Percentiles rank a stretch among this genome's conserved stretches.
phyloP scores from a whole-genome alignment of 2,113 vertebrate genomes.

The Microcebus tavaratra region DNA sequence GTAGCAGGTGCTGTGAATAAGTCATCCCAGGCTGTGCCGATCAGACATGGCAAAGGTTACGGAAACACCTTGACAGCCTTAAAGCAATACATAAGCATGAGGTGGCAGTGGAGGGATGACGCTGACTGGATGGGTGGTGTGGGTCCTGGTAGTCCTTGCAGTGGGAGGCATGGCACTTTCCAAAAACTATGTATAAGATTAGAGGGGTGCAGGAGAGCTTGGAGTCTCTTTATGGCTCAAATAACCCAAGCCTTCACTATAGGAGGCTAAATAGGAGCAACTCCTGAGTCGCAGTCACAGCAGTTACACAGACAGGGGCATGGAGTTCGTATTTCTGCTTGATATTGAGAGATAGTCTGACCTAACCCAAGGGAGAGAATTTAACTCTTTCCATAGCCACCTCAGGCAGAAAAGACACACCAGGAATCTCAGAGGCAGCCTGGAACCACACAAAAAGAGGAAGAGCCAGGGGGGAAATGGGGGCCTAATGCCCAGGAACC shows the following conservation, averaged over 20 bases:
- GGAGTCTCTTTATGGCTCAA: background rate
- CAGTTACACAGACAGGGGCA: background rate
- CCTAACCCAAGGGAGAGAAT: background rate
- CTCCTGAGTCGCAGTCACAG: background rate
- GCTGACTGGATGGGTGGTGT: rapidly evolving
- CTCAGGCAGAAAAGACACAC: background rate
- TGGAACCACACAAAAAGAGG: background rate
- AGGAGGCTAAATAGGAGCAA: background rate
- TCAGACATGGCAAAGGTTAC: background rate
- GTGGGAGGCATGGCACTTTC: background rate
- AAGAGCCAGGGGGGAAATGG: background rate
- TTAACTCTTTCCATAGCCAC: background rate
- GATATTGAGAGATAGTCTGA: background rate
- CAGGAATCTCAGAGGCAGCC: background rate
- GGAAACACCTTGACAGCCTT: background rate
- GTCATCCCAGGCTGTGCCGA: background rate
- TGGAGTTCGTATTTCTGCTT: background rate
- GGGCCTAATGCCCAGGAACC: background rate
- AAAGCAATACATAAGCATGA: background rate
- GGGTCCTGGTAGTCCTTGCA: background rate
- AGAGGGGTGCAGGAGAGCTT: background rate
- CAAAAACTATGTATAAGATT: background rate
- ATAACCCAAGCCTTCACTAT: background rate
- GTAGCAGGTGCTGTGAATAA: background rate
- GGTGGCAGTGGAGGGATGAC: background rate